phyloP scores from a whole-genome alignment of 2,888 invertebrate genomes.

The Ecdyonurus torrentis region DNA sequence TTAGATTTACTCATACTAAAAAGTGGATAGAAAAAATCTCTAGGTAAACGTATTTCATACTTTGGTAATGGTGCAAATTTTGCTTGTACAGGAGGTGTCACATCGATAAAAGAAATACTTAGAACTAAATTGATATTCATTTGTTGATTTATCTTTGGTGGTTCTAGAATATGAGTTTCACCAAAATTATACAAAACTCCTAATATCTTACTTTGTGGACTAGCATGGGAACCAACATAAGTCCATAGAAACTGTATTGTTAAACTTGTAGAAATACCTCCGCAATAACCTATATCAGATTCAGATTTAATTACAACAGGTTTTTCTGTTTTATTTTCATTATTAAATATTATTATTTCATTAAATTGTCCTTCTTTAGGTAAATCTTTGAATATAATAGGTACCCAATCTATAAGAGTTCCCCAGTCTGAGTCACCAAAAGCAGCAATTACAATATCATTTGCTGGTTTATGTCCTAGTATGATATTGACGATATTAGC shows the following conservation, averaged over 20 bases:
- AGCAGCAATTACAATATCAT: neutral
- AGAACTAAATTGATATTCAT: conserved; percentile 21
- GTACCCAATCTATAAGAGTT: neutral
- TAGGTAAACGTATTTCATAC: conserved; percentile 45
- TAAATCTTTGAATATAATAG: neutral
- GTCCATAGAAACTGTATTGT: neutral
- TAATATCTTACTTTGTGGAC: neutral
- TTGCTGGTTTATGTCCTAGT: neutral
- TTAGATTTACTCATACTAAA: conserved; percentile 15
- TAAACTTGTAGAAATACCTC: neutral
- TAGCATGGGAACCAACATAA: neutral
- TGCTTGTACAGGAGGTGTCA: conserved; percentile 29
- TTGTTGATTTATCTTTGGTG: neutral
- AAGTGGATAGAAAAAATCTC: conserved; percentile 59
- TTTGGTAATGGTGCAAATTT: conserved; percentile 41
- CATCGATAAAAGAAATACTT: conserved; percentile 31
- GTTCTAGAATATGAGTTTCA: neutral
- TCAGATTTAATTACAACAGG: neutral
- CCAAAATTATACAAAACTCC: neutral
- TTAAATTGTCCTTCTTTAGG: neutral
- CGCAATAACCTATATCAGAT: neutral
- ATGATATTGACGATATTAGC: neutral
- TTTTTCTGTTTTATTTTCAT: neutral
- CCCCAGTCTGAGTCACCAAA: neutral
- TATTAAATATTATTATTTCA: neutral